Conservation (phyloP, 2,888 invertebrate genomes). For the Dasysyrphus albostriatus region DNA sequence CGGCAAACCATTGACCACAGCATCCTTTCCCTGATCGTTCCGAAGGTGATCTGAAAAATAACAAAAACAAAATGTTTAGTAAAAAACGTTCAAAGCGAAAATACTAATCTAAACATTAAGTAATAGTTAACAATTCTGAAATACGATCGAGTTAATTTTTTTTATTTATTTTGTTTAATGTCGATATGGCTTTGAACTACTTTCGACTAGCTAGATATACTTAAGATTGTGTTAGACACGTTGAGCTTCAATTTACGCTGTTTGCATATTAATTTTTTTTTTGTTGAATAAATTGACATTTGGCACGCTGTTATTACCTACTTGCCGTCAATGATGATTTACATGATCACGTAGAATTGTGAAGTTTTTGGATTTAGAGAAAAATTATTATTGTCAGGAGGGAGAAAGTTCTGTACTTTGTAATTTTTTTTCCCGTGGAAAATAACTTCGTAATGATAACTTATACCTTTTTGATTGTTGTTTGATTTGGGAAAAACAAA, state of each 20-base stretch:
- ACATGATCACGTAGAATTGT: conserved; percentile 14
- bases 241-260: conserved; percentile 43
- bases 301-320: background rate
- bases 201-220: conserved; percentile 59
- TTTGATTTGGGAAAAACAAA: too few relatives aligned
- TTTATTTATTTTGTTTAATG: conserved; percentile 37
- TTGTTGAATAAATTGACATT: conserved; percentile 32
- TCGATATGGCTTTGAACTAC: conserved; percentile 72
- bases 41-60: conserved; percentile 83
- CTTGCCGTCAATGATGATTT: conserved; percentile 19
- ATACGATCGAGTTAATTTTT: conserved; percentile 42
- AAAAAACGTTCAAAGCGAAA: conserved; percentile 21
- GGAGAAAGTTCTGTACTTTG: conserved; percentile 4
- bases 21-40: conserved; percentile 84
- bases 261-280: conserved; percentile 52
- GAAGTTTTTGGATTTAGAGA: background rate
- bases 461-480: too few relatives aligned
- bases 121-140: conserved; percentile 38
- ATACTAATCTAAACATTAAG: conserved; percentile 35
- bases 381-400: background rate
- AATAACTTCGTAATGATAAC: too few relatives aligned
- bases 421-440: too few relatives aligned
- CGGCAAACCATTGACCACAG: conserved; percentile 84
- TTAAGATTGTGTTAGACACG: conserved; percentile 28
- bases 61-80: background rate